phyloP scores from a whole-genome alignment of 2,888 invertebrate genomes.

The Deilephila porcellus region DNA sequence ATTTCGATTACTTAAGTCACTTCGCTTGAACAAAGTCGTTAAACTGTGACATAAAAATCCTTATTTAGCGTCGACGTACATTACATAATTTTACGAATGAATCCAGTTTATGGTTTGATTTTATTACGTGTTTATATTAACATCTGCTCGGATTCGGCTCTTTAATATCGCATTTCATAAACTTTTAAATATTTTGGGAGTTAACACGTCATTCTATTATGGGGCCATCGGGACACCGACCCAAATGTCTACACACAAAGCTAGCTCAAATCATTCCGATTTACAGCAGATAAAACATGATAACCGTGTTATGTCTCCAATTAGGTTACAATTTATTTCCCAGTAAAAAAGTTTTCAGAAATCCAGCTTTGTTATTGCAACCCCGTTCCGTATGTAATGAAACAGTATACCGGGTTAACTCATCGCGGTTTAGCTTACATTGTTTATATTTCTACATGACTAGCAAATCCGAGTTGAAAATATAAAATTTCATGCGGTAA shows the following conservation, averaged over 20 bases:
- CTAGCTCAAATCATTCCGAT: conserved; percentile 31
- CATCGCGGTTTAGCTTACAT: background rate
- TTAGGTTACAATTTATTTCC: conserved; percentile 64
- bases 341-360: conserved; percentile 45
- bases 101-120: conserved; percentile 5
- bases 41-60: conserved; percentile 2
- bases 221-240: conserved; percentile 12
- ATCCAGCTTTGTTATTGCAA: conserved; percentile 60
- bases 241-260: conserved; percentile 35
- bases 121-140: conserved; percentile 17
- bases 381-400: conserved; percentile 48
- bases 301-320: conserved; percentile 71
- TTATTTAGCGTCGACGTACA: background rate
- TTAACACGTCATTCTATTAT: background rate
- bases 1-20: too few species aligned
- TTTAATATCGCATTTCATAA: background rate
- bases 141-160: background rate
- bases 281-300: conserved; percentile 45
- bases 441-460: background rate
- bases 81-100: background rate
- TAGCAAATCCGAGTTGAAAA: background rate
- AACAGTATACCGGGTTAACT: conserved; percentile 33
- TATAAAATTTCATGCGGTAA: background rate
- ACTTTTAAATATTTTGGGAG: background rate
- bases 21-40: background rate